A percentile compares a stretch with the other conserved stretches of the same genome.
Evolutionary conservation across 1,140 invertebrate species (phyloP).

Genomic region (Druon quercuslanigerum): DNA sequence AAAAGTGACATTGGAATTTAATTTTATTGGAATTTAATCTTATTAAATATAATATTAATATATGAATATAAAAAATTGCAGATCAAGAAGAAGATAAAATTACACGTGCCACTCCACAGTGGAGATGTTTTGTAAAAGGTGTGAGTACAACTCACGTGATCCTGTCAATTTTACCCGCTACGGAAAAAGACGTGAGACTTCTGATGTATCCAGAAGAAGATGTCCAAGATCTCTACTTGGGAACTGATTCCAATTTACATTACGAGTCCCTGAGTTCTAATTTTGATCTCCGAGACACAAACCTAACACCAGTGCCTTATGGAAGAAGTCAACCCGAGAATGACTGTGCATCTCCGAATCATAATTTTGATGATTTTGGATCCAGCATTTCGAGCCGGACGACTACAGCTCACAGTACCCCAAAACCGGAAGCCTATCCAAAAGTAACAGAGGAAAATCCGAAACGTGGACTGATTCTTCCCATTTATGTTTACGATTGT

Average conservation of each 20-base stretch:
- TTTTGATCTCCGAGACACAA: conserved; percentile 41
- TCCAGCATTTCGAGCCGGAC: conserved; percentile 53
- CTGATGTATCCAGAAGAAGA: conserved; percentile 63
- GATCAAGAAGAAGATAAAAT: conserved; percentile 40
- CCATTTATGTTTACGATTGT: conserved; percentile 84
- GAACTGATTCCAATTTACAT: conserved; percentile 43
- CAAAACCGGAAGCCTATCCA: conserved; percentile 40
- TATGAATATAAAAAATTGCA: conserved; percentile 35
- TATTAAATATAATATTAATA: no score
- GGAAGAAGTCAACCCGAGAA: conserved; percentile 40
- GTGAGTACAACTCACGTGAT: conserved; percentile 80
- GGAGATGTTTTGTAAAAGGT: conserved; percentile 84
- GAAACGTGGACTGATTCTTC: conserved; percentile 74
- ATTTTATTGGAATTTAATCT: no score
- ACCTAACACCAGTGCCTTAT: conserved; percentile 34
- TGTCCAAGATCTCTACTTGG: background rate
- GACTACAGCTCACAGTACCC: conserved; percentile 46
- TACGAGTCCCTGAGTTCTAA: conserved; percentile 36
- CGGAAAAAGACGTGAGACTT: conserved; percentile 76
- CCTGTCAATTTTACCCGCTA: conserved; percentile 83
- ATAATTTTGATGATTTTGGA: conserved; percentile 34
- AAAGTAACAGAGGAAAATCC: conserved; percentile 38
- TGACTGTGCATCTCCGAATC: conserved; percentile 27
- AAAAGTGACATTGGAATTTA: no score
- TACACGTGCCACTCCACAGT: conserved; percentile 62